Percentiles rank a stretch among this genome's conserved stretches.
Evolutionary conservation across 2,113 vertebrate species (phyloP).

Genomic region (Rhinoderma darwinii): DNA sequence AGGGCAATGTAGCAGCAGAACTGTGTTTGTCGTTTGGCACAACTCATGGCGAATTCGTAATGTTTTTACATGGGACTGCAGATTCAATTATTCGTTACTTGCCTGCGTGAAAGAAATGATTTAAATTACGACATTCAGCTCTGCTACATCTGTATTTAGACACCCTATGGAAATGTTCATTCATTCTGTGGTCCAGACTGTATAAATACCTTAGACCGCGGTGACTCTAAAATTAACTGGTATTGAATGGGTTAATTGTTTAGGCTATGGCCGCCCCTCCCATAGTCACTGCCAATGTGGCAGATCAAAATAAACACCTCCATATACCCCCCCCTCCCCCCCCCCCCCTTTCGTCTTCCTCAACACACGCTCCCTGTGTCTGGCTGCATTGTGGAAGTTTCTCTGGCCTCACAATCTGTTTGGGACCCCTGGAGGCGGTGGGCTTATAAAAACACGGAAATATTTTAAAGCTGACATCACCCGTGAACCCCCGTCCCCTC

Average conservation of each 20-base stretch:
- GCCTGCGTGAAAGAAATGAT: too few relatives aligned
- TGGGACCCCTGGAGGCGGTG: constrained; percentile 17
- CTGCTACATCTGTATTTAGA: neutral
- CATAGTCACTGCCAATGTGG: constrained; percentile 34
- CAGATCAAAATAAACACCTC: constrained; percentile 31
- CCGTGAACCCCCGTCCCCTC: neutral
- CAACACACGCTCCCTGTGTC: constrained; percentile 14
- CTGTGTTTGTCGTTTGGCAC: neutral
- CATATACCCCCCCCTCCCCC: neutral
- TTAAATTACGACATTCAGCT: too few relatives aligned
- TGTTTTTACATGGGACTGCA: too few relatives aligned
- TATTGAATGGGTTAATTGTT: constrained; percentile 31
- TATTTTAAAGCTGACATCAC: constrained; percentile 33
- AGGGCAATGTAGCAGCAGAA: neutral
- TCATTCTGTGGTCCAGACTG: constrained; percentile 23
- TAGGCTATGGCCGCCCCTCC: constrained; percentile 11
- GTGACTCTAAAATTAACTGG: neutral
- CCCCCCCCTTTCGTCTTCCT: neutral
- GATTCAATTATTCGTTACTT: too few relatives aligned
- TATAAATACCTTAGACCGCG: neutral
- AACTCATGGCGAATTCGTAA: neutral
- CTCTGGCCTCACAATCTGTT: neutral
- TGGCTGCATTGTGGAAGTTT: constrained; percentile 33
- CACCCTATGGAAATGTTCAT: neutral
- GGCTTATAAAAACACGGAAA: constrained; percentile 19